Evolutionary conservation across 2,888 invertebrate species (phyloP), one percentile per base, ranked within the genome.

Genomic region (Agonopterix alstromeriana): DNA sequence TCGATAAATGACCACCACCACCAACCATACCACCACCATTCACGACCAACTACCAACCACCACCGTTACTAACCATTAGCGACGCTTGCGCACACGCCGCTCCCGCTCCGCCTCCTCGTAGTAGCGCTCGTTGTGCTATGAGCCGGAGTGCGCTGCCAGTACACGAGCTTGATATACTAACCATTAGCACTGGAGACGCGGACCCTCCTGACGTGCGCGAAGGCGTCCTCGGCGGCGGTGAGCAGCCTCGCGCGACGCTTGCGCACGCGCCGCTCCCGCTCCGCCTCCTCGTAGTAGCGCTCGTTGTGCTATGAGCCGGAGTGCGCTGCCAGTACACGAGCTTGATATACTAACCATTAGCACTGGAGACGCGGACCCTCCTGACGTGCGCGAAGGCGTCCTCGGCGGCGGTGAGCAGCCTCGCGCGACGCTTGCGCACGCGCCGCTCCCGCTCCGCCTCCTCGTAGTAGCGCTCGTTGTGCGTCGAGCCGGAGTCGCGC

Each of bases 21-120:
- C n/a, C n/a, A n/a, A n/a, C n/a, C n/a, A n/a, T n/a, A n/a, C n/a
- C n/a, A n/a, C n/a, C n/a, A n/a, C n/a, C n/a, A n/a, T n/a, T n/a
- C n/a, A n/a, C n/a, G n/a, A n/a, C n/a, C n/a, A n/a, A n/a, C n/a
- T n/a, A n/a, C n/a, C n/a, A n/a, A n/a, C n/a, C n/a, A n/a, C n/a
- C n/a, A n/a, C n/a, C n/a, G n/a, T n/a, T n/a, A n/a, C n/a, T n/a
- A n/a, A n/a, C n/a, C n/a, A n/a, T n/a, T n/a, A n/a, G n/a, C n/a
- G n/a, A n/a, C n/a, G n/a, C n/a, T n/a, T n/a, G n/a, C n/a, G n/a
- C n/a, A n/a, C n/a, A n/a, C n/a, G n/a, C n/a, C n/a, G 89, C 71
- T 98, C 98, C 65, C 98, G 97, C 82, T 99, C 99, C 69, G 98
- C 96, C 82, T 99, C 99, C 78, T 99, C 98, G 81, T 99, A 98